Evolutionary conservation across 2,113 vertebrate species (phyloP), one percentile per base, ranked within the genome.

Genomic region (Cromileptes altivelis): DNA sequence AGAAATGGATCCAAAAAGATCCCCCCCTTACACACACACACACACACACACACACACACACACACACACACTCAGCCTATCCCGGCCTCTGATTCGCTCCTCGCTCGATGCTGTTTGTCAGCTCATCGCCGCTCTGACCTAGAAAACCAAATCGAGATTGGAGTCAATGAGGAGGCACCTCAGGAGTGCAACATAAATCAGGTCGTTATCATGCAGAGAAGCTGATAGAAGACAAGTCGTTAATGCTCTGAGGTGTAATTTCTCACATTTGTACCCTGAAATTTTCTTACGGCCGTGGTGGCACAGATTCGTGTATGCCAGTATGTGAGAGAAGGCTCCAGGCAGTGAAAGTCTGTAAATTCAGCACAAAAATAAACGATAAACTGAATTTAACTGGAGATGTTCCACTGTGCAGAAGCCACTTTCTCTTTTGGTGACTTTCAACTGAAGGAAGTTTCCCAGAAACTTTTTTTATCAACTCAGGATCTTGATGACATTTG

Each of bases 141-240:
- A 84, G 70, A 89, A 87, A 91, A 60, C 30, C 72, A 50, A 80
- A 82, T 37, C 9, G 6, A 58, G 74, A 42, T 42, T 14, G 45
- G 76, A 84, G 64, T 74, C 57, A 60, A 25, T 4, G 73, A 81
- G 63, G 57, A 85, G 57, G 69, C 63, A 30, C 47, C 73, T 69
- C 73, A 70, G 70, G 30, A 49, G 74, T 6, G 52, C 5, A 45
- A 40, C 19, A 19, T 50, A 67, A 77, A 64, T 75, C 78, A 76
- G 74, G 84, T 78, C 57, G 30, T 64, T 73, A 23, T 78, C 72
- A 8, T 2, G 33, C 52, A 17, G 42, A 71, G 49, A 57, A 37
- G 58, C 58, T 21, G 18, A 19, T 21, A 21, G 49, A 19, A 9
- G 25, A 56, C 1, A 37, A 37, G 47, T 23, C 2, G 55, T 37